Evolutionary conservation across 2,797 vertebrate genomes (phyloP).

Genomic region (Myioborus melanocephalus): DNA sequence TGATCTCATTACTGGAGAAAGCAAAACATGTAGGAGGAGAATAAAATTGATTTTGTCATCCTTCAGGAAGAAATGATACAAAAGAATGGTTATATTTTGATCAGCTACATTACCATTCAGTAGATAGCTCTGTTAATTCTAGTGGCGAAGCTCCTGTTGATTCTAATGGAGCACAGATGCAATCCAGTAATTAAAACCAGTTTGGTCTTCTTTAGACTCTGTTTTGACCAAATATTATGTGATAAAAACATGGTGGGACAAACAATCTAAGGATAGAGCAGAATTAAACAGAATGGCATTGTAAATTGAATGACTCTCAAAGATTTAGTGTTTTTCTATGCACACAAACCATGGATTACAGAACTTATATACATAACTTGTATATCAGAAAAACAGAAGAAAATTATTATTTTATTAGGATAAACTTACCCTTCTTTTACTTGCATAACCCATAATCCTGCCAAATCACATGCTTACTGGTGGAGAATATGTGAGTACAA

Average conservation of each 20-base stretch:
- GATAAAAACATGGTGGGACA: background rate
- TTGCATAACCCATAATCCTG: background rate
- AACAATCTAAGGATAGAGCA: background rate
- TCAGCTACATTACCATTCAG: background rate
- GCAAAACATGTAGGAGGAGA: background rate
- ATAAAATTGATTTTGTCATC: background rate
- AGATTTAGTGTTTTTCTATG: background rate
- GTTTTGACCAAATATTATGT: background rate
- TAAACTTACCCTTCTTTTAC: background rate
- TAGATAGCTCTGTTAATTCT: background rate
- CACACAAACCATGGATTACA: background rate
- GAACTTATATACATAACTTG: accelerated
- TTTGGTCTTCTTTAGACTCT: background rate
- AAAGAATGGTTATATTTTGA: background rate
- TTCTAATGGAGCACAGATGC: background rate
- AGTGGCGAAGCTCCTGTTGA: background rate
- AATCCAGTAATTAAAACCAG: background rate
- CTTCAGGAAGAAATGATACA: background rate
- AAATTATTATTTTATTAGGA: background rate
- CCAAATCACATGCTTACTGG: background rate
- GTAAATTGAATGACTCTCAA: background rate
- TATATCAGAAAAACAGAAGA: background rate
- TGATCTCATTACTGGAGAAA: background rate
- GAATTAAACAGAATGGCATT: background rate
- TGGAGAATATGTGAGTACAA: background rate